phyloP scores from a whole-genome alignment of 2,797 vertebrate species.

The Fundulus diaphanus region DNA sequence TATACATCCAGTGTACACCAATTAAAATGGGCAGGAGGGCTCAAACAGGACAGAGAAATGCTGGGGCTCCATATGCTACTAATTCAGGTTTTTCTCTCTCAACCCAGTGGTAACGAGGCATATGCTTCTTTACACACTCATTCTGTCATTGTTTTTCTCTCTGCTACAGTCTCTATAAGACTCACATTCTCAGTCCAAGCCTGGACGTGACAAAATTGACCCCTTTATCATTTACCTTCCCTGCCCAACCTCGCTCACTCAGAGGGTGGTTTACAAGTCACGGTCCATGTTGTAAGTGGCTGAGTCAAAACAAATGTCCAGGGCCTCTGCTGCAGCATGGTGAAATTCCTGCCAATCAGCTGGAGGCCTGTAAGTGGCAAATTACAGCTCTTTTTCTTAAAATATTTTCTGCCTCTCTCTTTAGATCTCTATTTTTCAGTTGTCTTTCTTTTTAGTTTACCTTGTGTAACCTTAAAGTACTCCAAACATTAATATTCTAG shows the following conservation, averaged over 20 bases:
- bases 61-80: constrained; percentile 15
- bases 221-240: constrained; percentile 13
- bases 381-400: constrained; percentile 43
- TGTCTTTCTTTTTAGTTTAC: constrained; percentile 10
- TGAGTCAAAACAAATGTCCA: constrained; percentile 79
- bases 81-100: constrained; percentile 30
- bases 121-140: constrained; percentile 12
- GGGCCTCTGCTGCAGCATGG: constrained; percentile 70
- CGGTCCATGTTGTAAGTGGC: constrained; percentile 96
- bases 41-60: constrained; percentile 22
- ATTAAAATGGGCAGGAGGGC: constrained; percentile 37
- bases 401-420: constrained; percentile 7
- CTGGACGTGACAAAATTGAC: constrained; percentile 73
- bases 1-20: constrained; percentile 46
- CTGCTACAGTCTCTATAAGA: constrained; percentile 45
- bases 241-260: constrained; percentile 6
- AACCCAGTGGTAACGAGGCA: constrained; percentile 43
- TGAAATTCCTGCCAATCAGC: constrained; percentile 45
- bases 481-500: constrained; percentile 34
- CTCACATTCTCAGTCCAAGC: constrained; percentile 76
- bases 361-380: constrained; percentile 96
- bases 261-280: constrained; percentile 59
- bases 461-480: constrained; percentile 48
- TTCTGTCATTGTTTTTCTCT: constrained; percentile 33
- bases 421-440: constrained; percentile 15